These are phyloP conservation scores for Polypedilum pembai DNA, from an alignment of 1,140 invertebrate species.

Conservation along the genomic window DNA sequence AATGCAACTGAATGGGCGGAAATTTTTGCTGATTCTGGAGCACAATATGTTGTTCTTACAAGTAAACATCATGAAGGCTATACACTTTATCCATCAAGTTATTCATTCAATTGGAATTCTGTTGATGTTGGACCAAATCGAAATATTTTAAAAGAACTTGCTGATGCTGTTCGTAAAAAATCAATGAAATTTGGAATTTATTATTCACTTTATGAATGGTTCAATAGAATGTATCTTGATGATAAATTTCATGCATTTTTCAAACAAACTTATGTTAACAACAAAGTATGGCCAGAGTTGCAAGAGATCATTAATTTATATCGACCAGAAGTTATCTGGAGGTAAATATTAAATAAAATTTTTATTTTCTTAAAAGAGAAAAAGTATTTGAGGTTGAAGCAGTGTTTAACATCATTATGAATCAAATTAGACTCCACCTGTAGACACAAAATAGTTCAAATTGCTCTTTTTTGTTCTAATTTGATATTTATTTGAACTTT, in stretches of 20 bases:
- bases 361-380: too few species aligned
- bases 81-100: constrained; percentile 79
- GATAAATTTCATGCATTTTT: constrained; percentile 64
- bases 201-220: constrained; percentile 89
- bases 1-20: constrained; percentile 68
- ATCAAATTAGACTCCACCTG: too few species aligned
- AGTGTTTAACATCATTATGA: too few species aligned
- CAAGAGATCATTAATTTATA: constrained; percentile 68
- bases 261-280: constrained; percentile 56
- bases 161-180: constrained; percentile 57
- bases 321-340: constrained; percentile 86
- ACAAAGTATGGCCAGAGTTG: constrained; percentile 68
- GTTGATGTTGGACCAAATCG: constrained; percentile 74
- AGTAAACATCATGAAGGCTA: constrained; percentile 93
- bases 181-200: constrained; percentile 77
- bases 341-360: too few species aligned
- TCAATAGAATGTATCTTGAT: constrained; percentile 70
- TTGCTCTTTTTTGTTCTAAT: too few species aligned
- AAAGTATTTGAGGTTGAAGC: too few species aligned
- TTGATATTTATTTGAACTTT: too few species aligned
- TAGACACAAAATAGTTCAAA: too few species aligned
- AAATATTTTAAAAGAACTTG: constrained; percentile 73
- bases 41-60: constrained; percentile 81
- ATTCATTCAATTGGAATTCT: constrained; percentile 85
- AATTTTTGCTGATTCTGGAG: constrained; percentile 66